Base-by-base conservation (phyloP, 2,113 vertebrate genomes). In the Erythrolamprus reginae region DNA sequence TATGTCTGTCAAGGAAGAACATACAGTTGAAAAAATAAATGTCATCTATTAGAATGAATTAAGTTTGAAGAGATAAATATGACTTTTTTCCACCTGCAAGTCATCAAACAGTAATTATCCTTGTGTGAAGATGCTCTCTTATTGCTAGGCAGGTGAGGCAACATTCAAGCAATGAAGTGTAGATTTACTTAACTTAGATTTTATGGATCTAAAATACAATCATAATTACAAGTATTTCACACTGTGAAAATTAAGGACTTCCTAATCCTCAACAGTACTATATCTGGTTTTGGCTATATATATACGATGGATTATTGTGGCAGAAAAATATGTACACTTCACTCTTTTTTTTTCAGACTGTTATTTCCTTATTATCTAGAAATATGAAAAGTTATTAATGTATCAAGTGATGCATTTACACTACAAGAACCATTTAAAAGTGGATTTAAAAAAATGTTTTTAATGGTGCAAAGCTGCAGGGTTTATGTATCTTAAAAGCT, bases 161-260 rank as follows among this genome's bases (percentile, higher is more conserved):
- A 45, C 4, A 42, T 38, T 45, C 86, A 15, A 33, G n/a, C 28
- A 53, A 53, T 33, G n/a, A 9, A 8, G 17, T 42, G 10, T 19
- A 86, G 52, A 33, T 56, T 86, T 86, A 86, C 5, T 86, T 55
- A 52, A 38, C 52, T 42, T 13, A 51, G 10, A n/a, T 51, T 85
- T 87, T 56, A 42, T 87, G 50, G 55, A 56, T 87, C 53, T 87
- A 28, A 87, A 87, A 87, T 87, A 56, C 84, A 86, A 87, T 87
- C 86, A 87, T 87, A 87, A 56, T 38, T 86, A 86, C 33, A 86
- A 86, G 33, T 86, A 55, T 86, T 42, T 86, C 86, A 87, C 24
- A 87, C 86, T 87, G 86, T 87, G 52, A 56, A 87, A 55, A 87
- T 87, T 87, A 87, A 42, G 52, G 33, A 56, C 52, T 87, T 87